These are phyloP conservation scores for Drosophila orena DNA, from an alignment of 1,140 invertebrate species.

Conservation along the genomic window DNA sequence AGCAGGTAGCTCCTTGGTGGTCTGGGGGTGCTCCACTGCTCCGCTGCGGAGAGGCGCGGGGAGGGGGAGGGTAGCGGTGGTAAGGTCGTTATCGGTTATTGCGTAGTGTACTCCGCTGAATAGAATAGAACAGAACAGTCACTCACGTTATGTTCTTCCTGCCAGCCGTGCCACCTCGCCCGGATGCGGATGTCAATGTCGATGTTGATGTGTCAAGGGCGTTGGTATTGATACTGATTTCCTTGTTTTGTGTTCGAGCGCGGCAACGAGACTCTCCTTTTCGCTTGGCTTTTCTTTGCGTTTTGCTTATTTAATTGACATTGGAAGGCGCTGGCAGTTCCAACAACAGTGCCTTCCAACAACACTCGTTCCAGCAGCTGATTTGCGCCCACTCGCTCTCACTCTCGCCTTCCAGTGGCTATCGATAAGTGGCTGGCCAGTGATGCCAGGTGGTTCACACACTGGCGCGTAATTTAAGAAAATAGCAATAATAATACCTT, in stretches of 20 bases:
- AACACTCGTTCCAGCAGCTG: conserved; percentile 36
- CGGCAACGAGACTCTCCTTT: conserved; percentile 5
- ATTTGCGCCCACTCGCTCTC: conserved; percentile 27
- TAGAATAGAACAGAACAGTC: background rate
- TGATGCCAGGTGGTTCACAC: background rate
- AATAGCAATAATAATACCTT: background rate
- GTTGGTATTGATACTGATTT: conserved; percentile 5
- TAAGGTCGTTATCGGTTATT: conserved; percentile 74
- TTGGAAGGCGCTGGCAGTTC: conserved; percentile 57
- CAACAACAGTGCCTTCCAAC: conserved; percentile 52
- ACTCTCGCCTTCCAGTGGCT: conserved; percentile 11
- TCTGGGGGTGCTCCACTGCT: conserved; percentile 1
- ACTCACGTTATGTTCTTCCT: conserved; percentile 6
- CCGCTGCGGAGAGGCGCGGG: background rate
- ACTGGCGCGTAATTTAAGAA: conserved; percentile 15
- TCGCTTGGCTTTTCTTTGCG: conserved; percentile 22
- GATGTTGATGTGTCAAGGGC: background rate
- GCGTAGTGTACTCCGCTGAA: conserved; percentile 70
- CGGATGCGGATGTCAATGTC: background rate
- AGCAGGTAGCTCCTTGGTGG: conserved; percentile 3
- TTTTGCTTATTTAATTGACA: conserved; percentile 66
- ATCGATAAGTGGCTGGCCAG: conserved; percentile 24
- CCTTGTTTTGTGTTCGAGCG: conserved; percentile 9
- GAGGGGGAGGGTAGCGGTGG: background rate
- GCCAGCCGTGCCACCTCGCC: conserved; percentile 4